phyloP scores from a whole-genome alignment of 2,888 invertebrate genomes.

The Synergus gifuensis region DNA sequence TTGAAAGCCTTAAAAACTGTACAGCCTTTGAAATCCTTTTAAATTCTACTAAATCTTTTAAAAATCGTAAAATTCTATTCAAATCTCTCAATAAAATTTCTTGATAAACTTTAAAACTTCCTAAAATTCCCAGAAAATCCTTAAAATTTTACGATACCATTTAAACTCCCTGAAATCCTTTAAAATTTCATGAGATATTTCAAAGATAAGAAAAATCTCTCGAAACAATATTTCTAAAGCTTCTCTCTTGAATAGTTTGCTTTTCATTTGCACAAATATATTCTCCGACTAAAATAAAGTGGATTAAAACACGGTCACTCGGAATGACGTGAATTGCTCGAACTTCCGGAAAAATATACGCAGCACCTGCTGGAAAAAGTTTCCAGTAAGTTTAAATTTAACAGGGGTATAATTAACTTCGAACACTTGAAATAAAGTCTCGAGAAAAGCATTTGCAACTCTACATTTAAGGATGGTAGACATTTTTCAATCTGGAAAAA shows the following conservation, averaged over 20 bases:
- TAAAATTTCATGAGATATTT: too few relatives aligned
- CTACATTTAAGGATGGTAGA: background rate
- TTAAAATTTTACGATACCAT: too few relatives aligned
- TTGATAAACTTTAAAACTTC: too few relatives aligned
- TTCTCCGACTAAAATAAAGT: background rate
- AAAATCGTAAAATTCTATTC: too few relatives aligned
- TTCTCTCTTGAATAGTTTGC: background rate
- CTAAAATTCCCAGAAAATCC: too few relatives aligned
- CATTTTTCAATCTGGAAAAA: constrained; percentile 9
- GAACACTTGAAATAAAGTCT: constrained; percentile 2
- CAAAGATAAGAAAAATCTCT: too few relatives aligned
- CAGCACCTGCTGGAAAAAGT: constrained; percentile 14
- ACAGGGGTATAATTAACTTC: constrained; percentile 17
- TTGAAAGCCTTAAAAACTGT: too few relatives aligned
- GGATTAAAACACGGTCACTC: constrained; percentile 3
- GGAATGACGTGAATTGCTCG: background rate
- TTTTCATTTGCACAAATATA: background rate
- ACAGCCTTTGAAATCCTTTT: too few relatives aligned
- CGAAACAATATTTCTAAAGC: background rate
- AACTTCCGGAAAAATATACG: constrained; percentile 6
- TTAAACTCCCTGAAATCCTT: too few relatives aligned
- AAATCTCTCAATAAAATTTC: too few relatives aligned
- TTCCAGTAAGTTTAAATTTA: constrained; percentile 26
- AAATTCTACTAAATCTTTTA: too few relatives aligned
- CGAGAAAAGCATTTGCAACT: background rate